Evolutionary conservation across 1,140 invertebrate genomes (phyloP), one percentile per base, ranked within the genome.

Genomic region (Pemphigus obesinymphae): DNA sequence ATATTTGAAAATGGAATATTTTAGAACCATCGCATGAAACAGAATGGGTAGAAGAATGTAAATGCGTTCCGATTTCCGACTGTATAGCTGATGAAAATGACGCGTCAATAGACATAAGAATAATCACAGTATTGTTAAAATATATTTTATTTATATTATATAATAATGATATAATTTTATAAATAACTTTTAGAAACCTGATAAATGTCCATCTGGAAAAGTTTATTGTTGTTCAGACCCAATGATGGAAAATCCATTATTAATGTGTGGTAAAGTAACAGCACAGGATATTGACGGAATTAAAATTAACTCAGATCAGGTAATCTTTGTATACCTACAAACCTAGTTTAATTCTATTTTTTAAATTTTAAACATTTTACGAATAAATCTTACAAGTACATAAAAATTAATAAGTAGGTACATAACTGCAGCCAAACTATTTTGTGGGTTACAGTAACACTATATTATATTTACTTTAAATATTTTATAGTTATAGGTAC

Each of bases 21-120:
- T 50, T 11, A 63, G 76, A 80, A 45, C 26, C 37, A 11, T 45
- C 23, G 0, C 23, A 43, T 0, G 23, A 80, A 29, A 63, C n/a
- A 4, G 76, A 80, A 80, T 80, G 76, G 76, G 4, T 45, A 17
- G 76, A 80, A 80, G 76, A 80, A 11, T 80, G 76, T 31, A 80
- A 63, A 63, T 80, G 76, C 40, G 76, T 80, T 45, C 13, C 40
- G 5, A 17, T 26, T 10, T 26, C 55, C 15, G 76, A 80, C 10
- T 80, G 76, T 31, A 2, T 48, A 31, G 4, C 55, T 4, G 23
- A 80, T 20, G 37, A 40, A 61, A 63, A 45, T 63, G 76, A 61
- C 23, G 34, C 76, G 37, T 43, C 55, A 7, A 61, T 80, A 17
- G 76, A 80, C 15, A 80, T 80, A 3, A 55, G 76, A 80, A 80